Evolutionary conservation across 1,140 invertebrate species (phyloP).

Genomic region (Scylla paramamosain): DNA sequence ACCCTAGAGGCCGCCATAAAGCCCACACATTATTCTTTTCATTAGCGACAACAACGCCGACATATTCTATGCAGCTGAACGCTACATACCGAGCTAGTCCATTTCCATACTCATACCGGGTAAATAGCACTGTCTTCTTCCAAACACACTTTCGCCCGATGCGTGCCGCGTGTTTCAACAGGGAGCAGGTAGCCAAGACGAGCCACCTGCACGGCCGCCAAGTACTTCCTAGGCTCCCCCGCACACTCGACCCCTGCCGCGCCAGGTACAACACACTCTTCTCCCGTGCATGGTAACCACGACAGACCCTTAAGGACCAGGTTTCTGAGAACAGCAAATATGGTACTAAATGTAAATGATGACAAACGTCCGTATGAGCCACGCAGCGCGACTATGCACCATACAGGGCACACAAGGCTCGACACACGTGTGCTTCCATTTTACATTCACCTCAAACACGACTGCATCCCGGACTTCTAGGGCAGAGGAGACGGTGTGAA

Average conservation of each 20-base stretch:
- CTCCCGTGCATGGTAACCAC: neutral
- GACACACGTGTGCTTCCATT: neutral
- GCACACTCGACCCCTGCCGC: neutral
- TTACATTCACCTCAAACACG: neutral
- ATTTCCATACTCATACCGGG: neutral
- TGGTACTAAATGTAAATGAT: neutral
- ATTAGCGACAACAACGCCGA: neutral
- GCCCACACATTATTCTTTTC: slow-evolving; percentile 3
- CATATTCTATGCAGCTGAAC: neutral
- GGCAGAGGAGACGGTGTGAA: neutral
- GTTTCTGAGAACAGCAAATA: neutral
- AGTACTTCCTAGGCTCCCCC: neutral
- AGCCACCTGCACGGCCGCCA: neutral
- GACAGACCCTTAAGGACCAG: neutral
- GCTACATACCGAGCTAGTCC: neutral
- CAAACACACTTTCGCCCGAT: neutral
- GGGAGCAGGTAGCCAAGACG: neutral
- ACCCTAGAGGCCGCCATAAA: neutral
- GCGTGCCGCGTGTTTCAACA: neutral
- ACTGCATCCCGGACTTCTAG: neutral
- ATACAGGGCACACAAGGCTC: neutral
- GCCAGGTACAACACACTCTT: neutral
- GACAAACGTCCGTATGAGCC: neutral
- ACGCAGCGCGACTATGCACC: neutral
- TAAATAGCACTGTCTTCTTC: neutral